phyloP scores from a whole-genome alignment of 2,113 vertebrate genomes.

The Monarcha castaneiventris region DNA sequence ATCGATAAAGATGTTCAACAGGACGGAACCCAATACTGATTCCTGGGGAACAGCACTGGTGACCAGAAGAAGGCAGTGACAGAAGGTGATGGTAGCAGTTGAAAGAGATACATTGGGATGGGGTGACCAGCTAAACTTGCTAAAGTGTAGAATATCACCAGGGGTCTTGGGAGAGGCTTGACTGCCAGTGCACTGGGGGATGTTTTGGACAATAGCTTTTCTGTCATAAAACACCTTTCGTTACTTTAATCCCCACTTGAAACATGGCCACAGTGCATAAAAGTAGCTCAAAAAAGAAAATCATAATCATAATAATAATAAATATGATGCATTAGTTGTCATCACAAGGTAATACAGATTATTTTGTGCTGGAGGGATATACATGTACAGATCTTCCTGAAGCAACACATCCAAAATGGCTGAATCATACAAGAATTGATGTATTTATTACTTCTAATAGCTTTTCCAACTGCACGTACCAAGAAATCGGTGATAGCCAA shows the following conservation, averaged over 20 bases:
- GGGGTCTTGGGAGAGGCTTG: neutral
- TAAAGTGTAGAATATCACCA: neutral
- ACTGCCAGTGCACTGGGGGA: neutral
- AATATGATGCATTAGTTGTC: neutral
- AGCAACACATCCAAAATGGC: neutral
- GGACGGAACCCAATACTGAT: accelerated
- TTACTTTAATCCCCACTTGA: neutral
- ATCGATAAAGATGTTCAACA: neutral
- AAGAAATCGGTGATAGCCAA: neutral
- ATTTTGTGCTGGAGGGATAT: neutral
- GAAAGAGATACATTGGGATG: neutral
- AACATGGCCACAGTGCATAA: neutral
- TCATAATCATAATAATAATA: neutral
- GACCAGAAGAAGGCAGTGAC: neutral
- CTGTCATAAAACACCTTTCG: accelerated
- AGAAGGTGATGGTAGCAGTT: neutral
- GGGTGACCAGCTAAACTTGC: neutral
- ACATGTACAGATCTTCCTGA: neutral
- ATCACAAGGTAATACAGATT: neutral
- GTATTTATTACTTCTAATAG: neutral
- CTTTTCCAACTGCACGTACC: neutral
- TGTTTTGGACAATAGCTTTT: neutral
- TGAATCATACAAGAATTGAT: neutral
- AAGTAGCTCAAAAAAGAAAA: neutral
- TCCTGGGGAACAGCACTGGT: neutral